Base-by-base conservation (phyloP, 2,113 vertebrate genomes). In the Cebidichthys violaceus region DNA sequence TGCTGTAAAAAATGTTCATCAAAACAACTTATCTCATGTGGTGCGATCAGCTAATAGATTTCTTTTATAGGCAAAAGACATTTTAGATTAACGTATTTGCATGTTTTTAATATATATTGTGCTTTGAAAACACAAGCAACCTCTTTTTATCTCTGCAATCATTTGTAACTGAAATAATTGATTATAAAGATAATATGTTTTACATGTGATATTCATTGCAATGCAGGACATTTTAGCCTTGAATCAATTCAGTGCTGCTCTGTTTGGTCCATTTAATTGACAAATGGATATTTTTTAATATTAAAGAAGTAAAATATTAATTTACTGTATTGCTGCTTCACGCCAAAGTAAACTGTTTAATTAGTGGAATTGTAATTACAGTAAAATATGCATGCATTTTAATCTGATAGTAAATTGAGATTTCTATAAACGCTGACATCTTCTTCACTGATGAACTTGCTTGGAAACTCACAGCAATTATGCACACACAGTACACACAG, bases 1-100 rank as follows among this genome's bases (percentile, higher is more conserved):
- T 39, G 75, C 67, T 70, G 76, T 68, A 68, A 77, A 65, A 84
- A 82, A 88, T 75, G 50, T 72, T 77, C 45, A 75, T 74, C 50
- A 76, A 62, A 83, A 74, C 75, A 65, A 8, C 64, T 72, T 50
- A 60, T 84, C 79, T 78, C 22, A 22, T 27, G 27, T 22, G 24
- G 55, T 11, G 69, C 33, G 0, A 14, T 75, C 67, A 61, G 64
- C 79, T 69, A 65, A 72, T 15, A 3, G 76, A 68, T 69, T n/a
- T 35, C 0, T 68, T 41, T 10, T 47, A 8, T 10, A 4, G 22
- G 24, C 22, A 8, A 24, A 65, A 31, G n/a, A 59, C 27, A 70
- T 68, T 62, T 78, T 9, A 43, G 54, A 67, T 45, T 0, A 39
- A 59, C 10, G 8, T 47, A 62, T 57, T 72, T 64, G 43, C 65